Conservation (phyloP, 2,113 vertebrate genomes). For the Arvicanthis niloticus region DNA sequence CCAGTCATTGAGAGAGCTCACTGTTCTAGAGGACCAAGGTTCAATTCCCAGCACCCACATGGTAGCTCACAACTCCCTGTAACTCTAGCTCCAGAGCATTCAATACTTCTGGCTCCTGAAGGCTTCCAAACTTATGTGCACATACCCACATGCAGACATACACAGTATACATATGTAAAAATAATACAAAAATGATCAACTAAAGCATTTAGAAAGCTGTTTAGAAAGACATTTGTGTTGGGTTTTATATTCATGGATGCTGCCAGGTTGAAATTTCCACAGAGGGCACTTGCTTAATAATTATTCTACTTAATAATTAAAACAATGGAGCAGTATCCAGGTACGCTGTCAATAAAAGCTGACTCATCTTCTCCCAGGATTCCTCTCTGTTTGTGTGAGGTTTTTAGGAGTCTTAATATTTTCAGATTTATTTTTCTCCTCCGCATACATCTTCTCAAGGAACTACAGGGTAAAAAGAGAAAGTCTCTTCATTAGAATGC, state of each 20-base stretch:
- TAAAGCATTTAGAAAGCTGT: neutral
- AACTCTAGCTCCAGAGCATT: neutral
- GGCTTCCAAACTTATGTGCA: neutral
- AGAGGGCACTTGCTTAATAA: neutral
- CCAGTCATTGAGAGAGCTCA: neutral
- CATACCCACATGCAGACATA: neutral
- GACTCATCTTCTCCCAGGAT: neutral
- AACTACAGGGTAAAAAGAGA: slow-evolving; percentile 48
- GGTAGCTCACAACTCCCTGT: neutral
- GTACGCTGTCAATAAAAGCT: neutral
- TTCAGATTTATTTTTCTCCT: neutral
- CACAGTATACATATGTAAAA: neutral
- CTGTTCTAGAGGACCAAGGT: neutral
- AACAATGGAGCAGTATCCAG: neutral
- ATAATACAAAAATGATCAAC: neutral
- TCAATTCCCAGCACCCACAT: neutral
- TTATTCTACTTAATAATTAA: slow-evolving; percentile 28
- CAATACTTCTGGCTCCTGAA: neutral
- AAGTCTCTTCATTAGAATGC: slow-evolving; percentile 18
- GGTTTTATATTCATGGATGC: neutral
- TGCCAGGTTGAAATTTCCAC: neutral
- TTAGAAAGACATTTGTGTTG: slow-evolving; percentile 28
- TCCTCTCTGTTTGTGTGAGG: neutral
- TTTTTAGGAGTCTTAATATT: slow-evolving; percentile 28
- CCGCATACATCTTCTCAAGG: slow-evolving; percentile 65